Conservation (phyloP, 92 coral and sea anemone species). For the Zoanthus sociatus region DNA sequence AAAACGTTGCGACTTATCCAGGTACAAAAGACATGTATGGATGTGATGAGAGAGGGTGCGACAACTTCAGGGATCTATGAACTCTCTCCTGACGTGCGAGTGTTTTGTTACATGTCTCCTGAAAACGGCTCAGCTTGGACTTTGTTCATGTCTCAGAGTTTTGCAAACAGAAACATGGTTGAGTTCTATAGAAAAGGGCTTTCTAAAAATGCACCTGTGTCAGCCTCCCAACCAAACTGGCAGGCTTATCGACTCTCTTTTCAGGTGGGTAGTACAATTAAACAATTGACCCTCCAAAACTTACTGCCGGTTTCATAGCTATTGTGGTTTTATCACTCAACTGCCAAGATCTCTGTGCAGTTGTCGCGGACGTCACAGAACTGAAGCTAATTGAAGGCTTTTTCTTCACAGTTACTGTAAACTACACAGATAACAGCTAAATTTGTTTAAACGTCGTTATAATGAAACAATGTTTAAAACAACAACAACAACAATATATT, state of each 20-base stretch:
- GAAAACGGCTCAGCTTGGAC: constrained; percentile 19
- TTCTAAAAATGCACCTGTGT: constrained; percentile 2
- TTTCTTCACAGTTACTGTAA: too few relatives aligned
- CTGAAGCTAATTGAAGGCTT: too few relatives aligned
- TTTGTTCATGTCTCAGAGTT: constrained; percentile 37
- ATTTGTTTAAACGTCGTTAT: too few relatives aligned
- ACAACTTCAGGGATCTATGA: constrained; percentile 6
- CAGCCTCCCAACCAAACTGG: constrained; percentile 17
- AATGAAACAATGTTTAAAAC: too few relatives aligned
- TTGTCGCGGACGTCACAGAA: too few relatives aligned
- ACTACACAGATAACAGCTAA: too few relatives aligned
- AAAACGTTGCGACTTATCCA: not conserved
- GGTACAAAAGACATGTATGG: not conserved
- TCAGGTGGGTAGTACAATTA: not conserved
- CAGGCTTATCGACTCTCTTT: constrained; percentile 21
- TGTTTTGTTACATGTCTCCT: constrained; percentile 18
- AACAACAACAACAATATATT: too few relatives aligned
- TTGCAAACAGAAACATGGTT: constrained; percentile 9
- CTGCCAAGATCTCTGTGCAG: too few relatives aligned
- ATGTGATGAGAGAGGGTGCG: not conserved
- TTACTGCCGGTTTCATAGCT: too few relatives aligned
- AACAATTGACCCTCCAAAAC: too few relatives aligned
- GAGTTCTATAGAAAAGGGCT: constrained; percentile 16
- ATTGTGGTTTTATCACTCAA: too few relatives aligned
- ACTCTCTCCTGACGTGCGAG: not conserved